Evolutionary conservation across 2,113 vertebrate genomes (phyloP), one percentile per base, ranked within the genome.

Genomic region (Centropus unirufus): DNA sequence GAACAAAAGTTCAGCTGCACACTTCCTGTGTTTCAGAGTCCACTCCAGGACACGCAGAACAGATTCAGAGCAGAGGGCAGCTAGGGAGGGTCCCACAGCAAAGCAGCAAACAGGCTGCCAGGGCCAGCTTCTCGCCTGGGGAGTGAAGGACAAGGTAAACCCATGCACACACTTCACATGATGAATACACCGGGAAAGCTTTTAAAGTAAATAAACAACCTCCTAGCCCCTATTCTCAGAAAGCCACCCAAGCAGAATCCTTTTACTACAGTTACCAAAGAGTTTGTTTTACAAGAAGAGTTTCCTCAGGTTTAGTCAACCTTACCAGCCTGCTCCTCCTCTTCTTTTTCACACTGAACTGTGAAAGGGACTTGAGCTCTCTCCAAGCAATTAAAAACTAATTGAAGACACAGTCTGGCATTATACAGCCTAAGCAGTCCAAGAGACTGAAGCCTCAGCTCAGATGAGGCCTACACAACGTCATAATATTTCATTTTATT

Each of bases 351-450:
- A 92, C 85, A 70, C 79, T 17, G 34, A 77, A 24, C 90, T 90
- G 76, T 95, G 94, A 96, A 97, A 95, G 78, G 87, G 72, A 90
- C 91, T 91, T 83, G 72, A 85, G 92, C 93, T 86, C 82, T 74
- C 63, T 80, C 55, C 47, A 83, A 63, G 85, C 82, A 97, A 94
- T 95, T 95, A 94, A 91, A 90, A 96, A 95, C 91, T 90, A 94
- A 95, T 94, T 94, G 90, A 93, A 88, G 74, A 26, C 74, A 69
- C 76, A 88, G 63, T 47, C 82, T 86, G 67, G 78, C 63, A 90
- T 87, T 51, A 42, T 1, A 58, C 42, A 90, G 87, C 11, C 81
- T 46, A 15, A 83, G 64, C 64, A 69, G 24, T 1, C 49, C 10
- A 7, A 77, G 49, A 69, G 79, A 70, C 40, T 3, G 83, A 73